Evolutionary conservation across 2,797 vertebrate genomes (phyloP), one percentile per base, ranked within the genome.

Genomic region (Syngnathus acus): DNA sequence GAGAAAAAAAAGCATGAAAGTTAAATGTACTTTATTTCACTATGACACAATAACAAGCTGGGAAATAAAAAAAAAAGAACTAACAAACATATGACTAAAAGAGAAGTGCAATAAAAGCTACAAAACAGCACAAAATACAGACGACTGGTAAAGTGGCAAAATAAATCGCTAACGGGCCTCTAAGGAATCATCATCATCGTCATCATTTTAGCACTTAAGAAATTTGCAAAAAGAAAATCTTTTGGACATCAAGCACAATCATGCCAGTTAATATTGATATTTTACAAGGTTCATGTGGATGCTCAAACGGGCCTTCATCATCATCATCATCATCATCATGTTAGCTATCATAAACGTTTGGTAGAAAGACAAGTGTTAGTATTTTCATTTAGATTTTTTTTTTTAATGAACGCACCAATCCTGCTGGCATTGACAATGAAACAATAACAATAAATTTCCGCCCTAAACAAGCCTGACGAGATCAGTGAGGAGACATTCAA

Each of bases 21-120:
- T 85, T 87, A 89, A 92, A 93, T 92, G 90, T 94, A 95, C 88
- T 97, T 98, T 98, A 97, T 97, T 97, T 96, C 91, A 95, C 94
- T 91, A 89, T 93, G 91, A 89, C 95, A 96, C 94, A 92, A 94
- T 92, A 95, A 95, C 94, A 80, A 96, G 93, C 93, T 90, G 69
- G 74, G 64, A 82, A 88, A 84, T 5, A 32, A 42, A 21, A 66
- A 64, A 86, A 79, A 76, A 82, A 78, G 75, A 74, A 81, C 71
- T 84, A 84, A 85, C 79, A 80, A 72, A 84, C 75, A 9, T 4
- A 51, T 10, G n/a, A 78, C 75, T 79, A 69, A 87, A 86, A 85
- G 78, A 82, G 68, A 83, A 85, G 79, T 74, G 82, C 68, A 83
- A 67, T 81, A 85, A 91, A 92, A 67, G 91, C 92, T 92, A 92